Evolutionary conservation across 2,113 vertebrate genomes (phyloP).

Genomic region (Anthoscopus minutus): DNA sequence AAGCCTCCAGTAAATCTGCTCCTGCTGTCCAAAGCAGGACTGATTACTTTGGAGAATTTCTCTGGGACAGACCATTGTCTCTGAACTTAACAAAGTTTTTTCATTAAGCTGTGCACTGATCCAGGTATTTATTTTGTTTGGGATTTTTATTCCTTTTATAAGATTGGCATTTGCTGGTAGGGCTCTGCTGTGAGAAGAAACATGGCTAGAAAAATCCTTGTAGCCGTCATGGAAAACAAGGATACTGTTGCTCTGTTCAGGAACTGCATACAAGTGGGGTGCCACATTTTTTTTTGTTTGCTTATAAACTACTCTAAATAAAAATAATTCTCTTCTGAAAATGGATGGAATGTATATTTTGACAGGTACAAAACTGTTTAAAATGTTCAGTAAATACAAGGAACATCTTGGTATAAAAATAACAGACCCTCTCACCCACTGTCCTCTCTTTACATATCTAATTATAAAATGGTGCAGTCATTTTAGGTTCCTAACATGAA

Average conservation of each 20-base stretch:
- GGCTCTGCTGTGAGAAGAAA: slow-evolving; percentile 1
- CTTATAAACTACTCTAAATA: slow-evolving; percentile 58
- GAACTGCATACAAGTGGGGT: background rate
- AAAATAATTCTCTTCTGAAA: slow-evolving; percentile 47
- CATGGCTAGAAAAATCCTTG: background rate
- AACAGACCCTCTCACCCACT: slow-evolving; percentile 49
- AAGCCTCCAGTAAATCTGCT: background rate
- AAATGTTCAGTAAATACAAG: slow-evolving; percentile 67
- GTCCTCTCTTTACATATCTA: slow-evolving; percentile 50
- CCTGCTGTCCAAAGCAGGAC: background rate
- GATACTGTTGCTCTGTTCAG: background rate
- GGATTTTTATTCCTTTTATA: background rate
- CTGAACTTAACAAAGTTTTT: background rate
- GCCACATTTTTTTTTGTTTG: background rate
- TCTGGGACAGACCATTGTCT: background rate
- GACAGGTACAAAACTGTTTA: slow-evolving; percentile 70
- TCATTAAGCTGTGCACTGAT: background rate
- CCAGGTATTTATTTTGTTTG: background rate
- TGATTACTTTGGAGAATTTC: background rate
- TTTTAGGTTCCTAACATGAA: slow-evolving; percentile 50
- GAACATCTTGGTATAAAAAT: slow-evolving; percentile 72
- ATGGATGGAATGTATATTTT: slow-evolving; percentile 74
- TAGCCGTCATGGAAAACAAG: background rate
- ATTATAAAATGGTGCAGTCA: slow-evolving; percentile 70
- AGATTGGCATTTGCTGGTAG: slow-evolving; percentile 45